These are phyloP conservation scores for Menidia menidia DNA, from an alignment of 2,797 vertebrate genomes.

Conservation along the genomic window DNA sequence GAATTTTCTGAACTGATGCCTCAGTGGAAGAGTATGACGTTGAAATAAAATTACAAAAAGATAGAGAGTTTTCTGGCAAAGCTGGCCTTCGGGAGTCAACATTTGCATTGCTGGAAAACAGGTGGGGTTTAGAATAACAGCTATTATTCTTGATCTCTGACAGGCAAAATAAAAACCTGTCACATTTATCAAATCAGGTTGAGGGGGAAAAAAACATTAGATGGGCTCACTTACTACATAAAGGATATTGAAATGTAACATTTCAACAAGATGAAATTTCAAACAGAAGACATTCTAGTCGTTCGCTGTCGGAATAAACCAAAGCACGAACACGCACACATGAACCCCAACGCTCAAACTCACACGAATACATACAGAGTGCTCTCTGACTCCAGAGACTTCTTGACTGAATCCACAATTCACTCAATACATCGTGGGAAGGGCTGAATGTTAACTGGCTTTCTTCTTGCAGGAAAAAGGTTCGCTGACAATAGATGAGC, in stretches of 20 bases:
- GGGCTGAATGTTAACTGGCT: slow-evolving; percentile 82
- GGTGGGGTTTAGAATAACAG: slow-evolving; percentile 40
- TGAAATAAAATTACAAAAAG: slow-evolving; percentile 25
- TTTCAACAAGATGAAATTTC: slow-evolving; percentile 35
- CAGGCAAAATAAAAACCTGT: slow-evolving; percentile 66
- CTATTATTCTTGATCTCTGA: slow-evolving; percentile 67
- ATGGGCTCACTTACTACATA: slow-evolving; percentile 53
- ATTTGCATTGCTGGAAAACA: slow-evolving; percentile 55
- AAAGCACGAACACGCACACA: slow-evolving; percentile 2
- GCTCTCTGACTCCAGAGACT: slow-evolving; percentile 60
- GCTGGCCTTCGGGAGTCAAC: slow-evolving; percentile 36
- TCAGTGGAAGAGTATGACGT: slow-evolving; percentile 16
- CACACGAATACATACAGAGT: slow-evolving; percentile 37
- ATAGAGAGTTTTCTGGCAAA: not conserved
- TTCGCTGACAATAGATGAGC: slow-evolving; percentile 81
- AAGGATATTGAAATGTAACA: slow-evolving; percentile 54
- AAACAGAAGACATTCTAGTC: slow-evolving; percentile 27
- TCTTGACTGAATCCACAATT: slow-evolving; percentile 76
- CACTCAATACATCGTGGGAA: slow-evolving; percentile 74
- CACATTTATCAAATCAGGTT: slow-evolving; percentile 64
- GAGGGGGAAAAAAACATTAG: slow-evolving; percentile 37
- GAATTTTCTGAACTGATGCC: slow-evolving; percentile 32
- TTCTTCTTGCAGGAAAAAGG: slow-evolving; percentile 75
- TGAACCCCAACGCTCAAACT: slow-evolving; percentile 25
- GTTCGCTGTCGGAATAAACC: slow-evolving; percentile 32